A percentile compares a stretch with the other conserved stretches of the same genome.
Evolutionary conservation across 2,113 vertebrate genomes (phyloP).

Genomic region (Rhizomys pruinosus): DNA sequence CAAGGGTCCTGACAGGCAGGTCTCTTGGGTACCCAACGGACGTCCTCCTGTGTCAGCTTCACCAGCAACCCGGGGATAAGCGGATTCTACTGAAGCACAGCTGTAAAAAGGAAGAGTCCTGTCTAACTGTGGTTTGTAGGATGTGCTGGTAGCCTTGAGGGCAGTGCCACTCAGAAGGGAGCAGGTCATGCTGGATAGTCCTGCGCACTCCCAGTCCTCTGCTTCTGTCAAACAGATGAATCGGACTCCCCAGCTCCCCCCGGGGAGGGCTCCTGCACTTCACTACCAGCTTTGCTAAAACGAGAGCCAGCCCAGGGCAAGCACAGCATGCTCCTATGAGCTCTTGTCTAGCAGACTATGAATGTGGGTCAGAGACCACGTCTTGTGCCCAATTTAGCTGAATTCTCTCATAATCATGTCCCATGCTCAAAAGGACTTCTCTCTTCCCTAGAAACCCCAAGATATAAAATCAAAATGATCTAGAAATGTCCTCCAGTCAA

Average conservation of each 20-base stretch:
- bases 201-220: not conserved
- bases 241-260: not conserved
- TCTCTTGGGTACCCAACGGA: not conserved
- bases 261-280: too few species aligned
- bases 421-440: not conserved
- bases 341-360: not conserved
- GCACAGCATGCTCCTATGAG: not conserved
- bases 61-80: not conserved
- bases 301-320: not conserved
- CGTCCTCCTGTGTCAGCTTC: not conserved
- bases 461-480: not conserved
- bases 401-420: not conserved
- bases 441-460: not conserved
- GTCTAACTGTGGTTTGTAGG: accelerated
- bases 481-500: not conserved
- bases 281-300: not conserved
- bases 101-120: not conserved
- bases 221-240: not conserved
- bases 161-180: not conserved
- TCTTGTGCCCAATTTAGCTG: not conserved
- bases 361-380: not conserved
- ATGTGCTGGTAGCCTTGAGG: not conserved
- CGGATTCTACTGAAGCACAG: not conserved
- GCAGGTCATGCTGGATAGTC: not conserved
- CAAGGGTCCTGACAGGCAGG: not conserved